Percentiles rank a stretch among this genome's conserved stretches.
phyloP scores from a whole-genome alignment of 2,888 invertebrate species.

The Acanthoscelides obtectus region DNA sequence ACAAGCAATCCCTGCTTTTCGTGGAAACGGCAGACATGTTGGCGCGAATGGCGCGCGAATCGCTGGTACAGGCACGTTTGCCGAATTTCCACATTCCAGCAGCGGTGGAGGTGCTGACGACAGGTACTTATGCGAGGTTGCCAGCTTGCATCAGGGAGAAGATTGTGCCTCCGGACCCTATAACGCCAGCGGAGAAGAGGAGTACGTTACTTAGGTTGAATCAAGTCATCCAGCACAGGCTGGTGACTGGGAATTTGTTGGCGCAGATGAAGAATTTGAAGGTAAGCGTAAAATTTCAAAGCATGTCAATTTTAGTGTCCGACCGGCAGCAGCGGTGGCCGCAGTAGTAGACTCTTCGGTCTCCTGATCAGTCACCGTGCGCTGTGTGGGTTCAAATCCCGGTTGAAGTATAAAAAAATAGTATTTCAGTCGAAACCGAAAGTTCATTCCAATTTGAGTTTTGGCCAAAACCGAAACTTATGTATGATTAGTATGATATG shows the following conservation, averaged over 20 bases:
- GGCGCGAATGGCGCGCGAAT: conserved; percentile 92
- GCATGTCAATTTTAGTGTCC: too few species aligned
- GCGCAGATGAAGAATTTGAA: conserved; percentile 87
- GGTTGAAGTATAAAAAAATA: too few species aligned
- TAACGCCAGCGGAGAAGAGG: conserved; percentile 80
- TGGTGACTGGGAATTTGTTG: conserved; percentile 87
- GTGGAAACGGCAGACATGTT: conserved; percentile 97
- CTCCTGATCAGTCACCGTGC: too few species aligned
- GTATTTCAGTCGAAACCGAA: too few species aligned
- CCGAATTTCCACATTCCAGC: conserved; percentile 98
- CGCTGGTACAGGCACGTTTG: conserved; percentile 88
- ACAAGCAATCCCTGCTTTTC: conserved; percentile 93
- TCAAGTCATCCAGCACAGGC: conserved; percentile 91
- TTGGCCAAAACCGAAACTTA: too few species aligned
- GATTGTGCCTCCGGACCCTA: conserved; percentile 91
- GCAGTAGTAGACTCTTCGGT: too few species aligned
- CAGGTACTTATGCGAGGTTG: conserved; percentile 90
- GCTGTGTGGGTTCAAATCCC: too few species aligned
- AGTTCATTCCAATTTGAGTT: too few species aligned
- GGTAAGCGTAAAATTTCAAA: too few species aligned
- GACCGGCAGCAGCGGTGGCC: too few species aligned
- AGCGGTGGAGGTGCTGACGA: conserved; percentile 95
- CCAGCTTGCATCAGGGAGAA: conserved; percentile 92
- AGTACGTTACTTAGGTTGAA: conserved; percentile 80
- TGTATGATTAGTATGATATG: too few species aligned